These are phyloP conservation scores for Dicrurus megarhynchus DNA, from an alignment of 2,113 vertebrate species.

Conservation along the genomic window DNA sequence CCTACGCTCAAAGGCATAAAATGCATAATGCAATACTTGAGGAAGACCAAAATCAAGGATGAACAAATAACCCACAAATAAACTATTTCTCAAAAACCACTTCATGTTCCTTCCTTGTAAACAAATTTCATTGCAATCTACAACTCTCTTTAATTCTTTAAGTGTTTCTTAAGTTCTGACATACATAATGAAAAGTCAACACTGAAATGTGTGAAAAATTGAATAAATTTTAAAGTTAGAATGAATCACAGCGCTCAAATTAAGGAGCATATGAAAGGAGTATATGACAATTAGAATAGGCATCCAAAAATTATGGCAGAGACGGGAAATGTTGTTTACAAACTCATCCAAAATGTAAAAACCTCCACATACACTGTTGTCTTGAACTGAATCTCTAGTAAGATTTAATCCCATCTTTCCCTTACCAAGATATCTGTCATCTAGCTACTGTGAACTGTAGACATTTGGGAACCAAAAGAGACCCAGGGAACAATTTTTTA, in stretches of 20 bases:
- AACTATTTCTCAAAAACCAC: not conserved
- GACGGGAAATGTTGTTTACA: not conserved
- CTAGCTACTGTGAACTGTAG: not conserved
- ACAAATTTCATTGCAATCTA: not conserved
- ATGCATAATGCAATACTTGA: not conserved
- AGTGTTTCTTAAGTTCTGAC: not conserved
- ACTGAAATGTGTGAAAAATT: not conserved
- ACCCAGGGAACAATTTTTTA: not conserved
- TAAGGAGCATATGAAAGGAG: not conserved
- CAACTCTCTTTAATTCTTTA: not conserved
- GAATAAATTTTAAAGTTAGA: not conserved
- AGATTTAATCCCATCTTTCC: not conserved
- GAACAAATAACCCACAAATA: not conserved
- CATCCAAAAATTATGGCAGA: not conserved
- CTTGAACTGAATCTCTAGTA: not conserved
- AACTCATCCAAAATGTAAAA: not conserved
- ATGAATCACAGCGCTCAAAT: not conserved
- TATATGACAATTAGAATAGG: not conserved
- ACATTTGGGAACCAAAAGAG: not conserved
- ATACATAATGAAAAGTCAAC: not conserved
- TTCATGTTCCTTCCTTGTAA: not conserved
- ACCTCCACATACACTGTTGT: not conserved
- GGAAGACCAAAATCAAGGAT: not conserved
- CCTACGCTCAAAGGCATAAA: not conserved
- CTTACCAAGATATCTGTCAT: not conserved